A percentile compares a stretch with the other conserved stretches of the same genome.
Conservation (phyloP, 1,140 invertebrate genomes). For the Littorina saxatilis region DNA sequence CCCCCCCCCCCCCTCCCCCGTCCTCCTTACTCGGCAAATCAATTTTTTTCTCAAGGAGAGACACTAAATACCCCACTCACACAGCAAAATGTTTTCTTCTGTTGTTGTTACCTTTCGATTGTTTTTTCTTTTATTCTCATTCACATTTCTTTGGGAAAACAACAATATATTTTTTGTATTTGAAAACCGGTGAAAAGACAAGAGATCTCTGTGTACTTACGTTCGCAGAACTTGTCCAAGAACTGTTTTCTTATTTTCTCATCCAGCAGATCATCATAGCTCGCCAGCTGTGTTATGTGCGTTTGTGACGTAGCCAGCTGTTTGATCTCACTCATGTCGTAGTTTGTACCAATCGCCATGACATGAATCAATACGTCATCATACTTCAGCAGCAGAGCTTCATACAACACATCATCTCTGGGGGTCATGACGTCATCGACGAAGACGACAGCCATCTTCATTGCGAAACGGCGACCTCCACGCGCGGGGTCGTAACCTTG, state of each 20-base stretch:
- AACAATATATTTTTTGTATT: too few relatives aligned
- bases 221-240: background rate
- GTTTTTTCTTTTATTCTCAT: too few relatives aligned
- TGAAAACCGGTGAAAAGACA: too few relatives aligned
- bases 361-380: constrained; percentile 17
- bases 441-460: constrained; percentile 48
- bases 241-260: background rate
- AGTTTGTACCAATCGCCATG: constrained; percentile 18
- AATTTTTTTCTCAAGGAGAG: background rate
- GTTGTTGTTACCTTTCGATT: too few relatives aligned
- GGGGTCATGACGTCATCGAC: constrained; percentile 36
- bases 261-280: background rate
- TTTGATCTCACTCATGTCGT: background rate
- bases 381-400: constrained; percentile 17
- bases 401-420: constrained; percentile 21
- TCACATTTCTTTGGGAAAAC: too few relatives aligned
- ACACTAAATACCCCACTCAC: background rate
- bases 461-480: constrained; percentile 42
- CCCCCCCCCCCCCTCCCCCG: background rate
- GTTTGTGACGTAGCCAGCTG: background rate
- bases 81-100: too few relatives aligned
- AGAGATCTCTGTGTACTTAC: too few relatives aligned
- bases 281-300: background rate
- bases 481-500: constrained; percentile 43
- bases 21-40: background rate